Conservation (phyloP, 2,113 vertebrate genomes). For the Ascaphus truei region DNA sequence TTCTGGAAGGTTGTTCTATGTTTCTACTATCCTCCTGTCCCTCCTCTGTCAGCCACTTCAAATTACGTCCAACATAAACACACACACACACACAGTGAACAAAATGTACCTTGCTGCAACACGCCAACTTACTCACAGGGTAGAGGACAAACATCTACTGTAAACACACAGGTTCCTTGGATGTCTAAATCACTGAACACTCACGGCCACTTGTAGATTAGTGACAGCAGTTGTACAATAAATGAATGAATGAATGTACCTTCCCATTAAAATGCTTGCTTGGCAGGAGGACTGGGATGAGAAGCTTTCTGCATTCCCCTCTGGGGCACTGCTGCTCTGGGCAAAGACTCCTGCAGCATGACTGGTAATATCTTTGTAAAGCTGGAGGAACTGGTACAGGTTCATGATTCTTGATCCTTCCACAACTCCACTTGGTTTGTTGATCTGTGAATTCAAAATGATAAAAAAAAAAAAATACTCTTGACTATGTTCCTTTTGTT, state of each 20-base stretch:
- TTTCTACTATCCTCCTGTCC: background rate
- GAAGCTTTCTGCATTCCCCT: conserved; percentile 61
- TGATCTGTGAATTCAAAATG: conserved; percentile 75
- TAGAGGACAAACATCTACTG: too few relatives aligned
- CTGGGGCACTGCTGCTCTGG: conserved; percentile 59
- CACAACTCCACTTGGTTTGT: conserved; percentile 83
- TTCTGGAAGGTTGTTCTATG: too few relatives aligned
- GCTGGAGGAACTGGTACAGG: conserved; percentile 94
- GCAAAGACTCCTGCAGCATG: conserved; percentile 83
- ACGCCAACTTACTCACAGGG: background rate
- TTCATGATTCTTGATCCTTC: conserved; percentile 96
- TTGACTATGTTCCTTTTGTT: conserved; percentile 27
- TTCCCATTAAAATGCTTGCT: conserved; percentile 97
- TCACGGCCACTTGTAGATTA: background rate
- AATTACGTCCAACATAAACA: background rate
- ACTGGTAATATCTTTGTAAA: conserved; percentile 91
- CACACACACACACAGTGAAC: too few relatives aligned
- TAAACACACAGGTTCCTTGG: too few relatives aligned
- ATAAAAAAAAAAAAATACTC: background rate
- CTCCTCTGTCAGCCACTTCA: background rate
- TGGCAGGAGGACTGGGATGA: conserved; percentile 75
- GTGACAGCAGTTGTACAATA: background rate
- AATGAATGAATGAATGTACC: conserved; percentile 55
- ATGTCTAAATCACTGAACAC: background rate
- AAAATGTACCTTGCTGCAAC: background rate